These are phyloP conservation scores for Tipula vernalis DNA, from an alignment of 2,888 invertebrate species.

Conservation along the genomic window DNA sequence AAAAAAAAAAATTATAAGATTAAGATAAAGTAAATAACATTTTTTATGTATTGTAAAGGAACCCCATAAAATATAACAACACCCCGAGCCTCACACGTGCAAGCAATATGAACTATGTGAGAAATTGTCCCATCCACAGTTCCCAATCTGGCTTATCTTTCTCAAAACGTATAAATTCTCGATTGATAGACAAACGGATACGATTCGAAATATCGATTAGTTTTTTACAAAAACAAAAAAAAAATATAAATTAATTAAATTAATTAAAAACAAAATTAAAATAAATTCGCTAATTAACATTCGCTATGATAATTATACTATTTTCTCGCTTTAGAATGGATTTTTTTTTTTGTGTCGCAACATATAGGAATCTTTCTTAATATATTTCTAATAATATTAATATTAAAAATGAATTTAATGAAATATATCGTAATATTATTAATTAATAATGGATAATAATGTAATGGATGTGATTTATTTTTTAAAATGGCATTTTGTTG, in stretches of 20 bases:
- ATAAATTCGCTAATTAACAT: not conserved
- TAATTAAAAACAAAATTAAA: not conserved
- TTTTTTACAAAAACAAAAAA: not conserved
- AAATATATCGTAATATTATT: not conserved
- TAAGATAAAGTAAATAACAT: not conserved
- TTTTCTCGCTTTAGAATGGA: conserved; percentile 11
- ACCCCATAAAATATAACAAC: conserved; percentile 16
- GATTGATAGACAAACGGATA: not conserved
- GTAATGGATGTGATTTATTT: conserved; percentile 11
- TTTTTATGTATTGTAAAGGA: conserved; percentile 12
- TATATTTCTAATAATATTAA: conserved; percentile 1
- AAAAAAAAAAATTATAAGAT: not conserved
- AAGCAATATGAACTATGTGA: conserved; percentile 44
- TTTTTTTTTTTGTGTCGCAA: not conserved
- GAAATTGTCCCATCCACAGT: conserved; percentile 62
- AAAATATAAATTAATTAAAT: not conserved
- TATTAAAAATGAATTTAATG: conserved; percentile 7
- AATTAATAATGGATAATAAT: conserved; percentile 10
- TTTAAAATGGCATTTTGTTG: conserved; percentile 9
- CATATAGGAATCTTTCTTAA: not conserved
- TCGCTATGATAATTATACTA: conserved; percentile 11
- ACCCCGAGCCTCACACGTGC: conserved; percentile 22
- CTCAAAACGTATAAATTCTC: conserved; percentile 15
- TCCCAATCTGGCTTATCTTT: conserved; percentile 53
- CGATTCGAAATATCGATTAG: not conserved